phyloP scores from a whole-genome alignment of 2,888 invertebrate genomes.

The Eupeodes luniger region DNA sequence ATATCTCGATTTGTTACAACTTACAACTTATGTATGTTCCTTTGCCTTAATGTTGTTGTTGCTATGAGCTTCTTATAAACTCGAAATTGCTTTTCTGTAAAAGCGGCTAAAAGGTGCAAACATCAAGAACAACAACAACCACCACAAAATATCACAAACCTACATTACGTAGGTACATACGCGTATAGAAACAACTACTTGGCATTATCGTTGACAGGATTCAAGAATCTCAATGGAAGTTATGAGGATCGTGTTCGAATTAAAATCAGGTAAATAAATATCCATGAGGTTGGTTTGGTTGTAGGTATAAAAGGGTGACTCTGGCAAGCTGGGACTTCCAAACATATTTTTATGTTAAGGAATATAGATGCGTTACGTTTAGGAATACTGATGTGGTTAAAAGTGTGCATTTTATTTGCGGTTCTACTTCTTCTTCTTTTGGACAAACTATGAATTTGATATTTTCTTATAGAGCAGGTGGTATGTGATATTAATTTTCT shows the following conservation, averaged over 20 bases:
- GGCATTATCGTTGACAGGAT: constrained; percentile 75
- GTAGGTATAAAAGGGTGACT: neutral
- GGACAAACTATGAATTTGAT: too few species aligned
- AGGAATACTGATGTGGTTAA: too few species aligned
- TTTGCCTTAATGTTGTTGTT: neutral
- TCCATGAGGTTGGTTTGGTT: constrained; percentile 57
- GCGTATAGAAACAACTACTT: constrained; percentile 51
- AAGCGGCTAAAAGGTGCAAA: constrained; percentile 22
- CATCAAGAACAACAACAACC: neutral
- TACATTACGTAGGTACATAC: neutral
- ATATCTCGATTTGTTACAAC: too few species aligned
- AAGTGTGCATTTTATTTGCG: too few species aligned
- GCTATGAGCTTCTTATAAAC: constrained; percentile 26
- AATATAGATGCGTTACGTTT: too few species aligned
- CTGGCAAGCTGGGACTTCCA: neutral
- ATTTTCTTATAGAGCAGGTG: too few species aligned
- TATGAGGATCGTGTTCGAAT: constrained; percentile 76
- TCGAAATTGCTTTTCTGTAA: constrained; percentile 1
- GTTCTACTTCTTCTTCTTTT: too few species aligned
- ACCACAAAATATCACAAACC: neutral
- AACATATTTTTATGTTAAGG: too few species aligned
- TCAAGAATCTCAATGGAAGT: constrained; percentile 72
- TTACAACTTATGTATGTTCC: neutral
- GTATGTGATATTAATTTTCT: too few species aligned
- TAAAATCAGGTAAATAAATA: constrained; percentile 74